A percentile compares a stretch with the other conserved stretches of the same genome.
Conservation (phyloP, 2,797 vertebrate species). For the Eidolon dupreanum region DNA sequence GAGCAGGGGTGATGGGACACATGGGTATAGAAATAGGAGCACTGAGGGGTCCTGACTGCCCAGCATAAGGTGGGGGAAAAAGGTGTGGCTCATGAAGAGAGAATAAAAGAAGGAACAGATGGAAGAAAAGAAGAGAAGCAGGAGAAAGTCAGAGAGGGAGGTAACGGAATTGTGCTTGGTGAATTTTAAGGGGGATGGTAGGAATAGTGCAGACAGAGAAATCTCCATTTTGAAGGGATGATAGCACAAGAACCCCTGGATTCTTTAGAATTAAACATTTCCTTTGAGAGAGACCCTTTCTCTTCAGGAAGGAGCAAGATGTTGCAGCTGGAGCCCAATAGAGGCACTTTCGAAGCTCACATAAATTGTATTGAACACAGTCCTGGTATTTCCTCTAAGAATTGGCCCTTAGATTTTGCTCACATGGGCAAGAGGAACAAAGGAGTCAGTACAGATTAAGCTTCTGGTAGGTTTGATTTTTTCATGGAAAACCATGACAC, state of each 20-base stretch:
- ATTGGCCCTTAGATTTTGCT: background rate
- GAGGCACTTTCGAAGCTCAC: background rate
- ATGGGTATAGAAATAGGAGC: background rate
- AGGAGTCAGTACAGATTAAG: background rate
- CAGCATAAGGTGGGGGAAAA: fast-evolving
- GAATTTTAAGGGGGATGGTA: background rate
- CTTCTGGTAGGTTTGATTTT: background rate
- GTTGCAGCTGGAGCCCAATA: background rate
- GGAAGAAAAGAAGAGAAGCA: background rate
- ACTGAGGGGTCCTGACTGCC: background rate
- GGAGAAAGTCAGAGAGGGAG: background rate
- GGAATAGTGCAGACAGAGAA: background rate
- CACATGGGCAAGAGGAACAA: too few relatives aligned
- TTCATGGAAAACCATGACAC: background rate
- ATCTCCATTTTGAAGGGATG: background rate
- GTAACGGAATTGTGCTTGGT: background rate
- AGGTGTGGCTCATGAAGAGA: background rate
- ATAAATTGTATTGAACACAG: background rate
- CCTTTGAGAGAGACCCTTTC: background rate
- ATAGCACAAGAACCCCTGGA: background rate
- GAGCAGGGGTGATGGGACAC: fast-evolving
- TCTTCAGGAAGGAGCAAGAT: background rate
- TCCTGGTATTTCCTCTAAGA: background rate
- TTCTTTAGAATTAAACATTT: background rate
- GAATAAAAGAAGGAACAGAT: background rate